Evolutionary conservation across 2,888 invertebrate genomes (phyloP).

Genomic region (Dichetophora obliterata): DNA sequence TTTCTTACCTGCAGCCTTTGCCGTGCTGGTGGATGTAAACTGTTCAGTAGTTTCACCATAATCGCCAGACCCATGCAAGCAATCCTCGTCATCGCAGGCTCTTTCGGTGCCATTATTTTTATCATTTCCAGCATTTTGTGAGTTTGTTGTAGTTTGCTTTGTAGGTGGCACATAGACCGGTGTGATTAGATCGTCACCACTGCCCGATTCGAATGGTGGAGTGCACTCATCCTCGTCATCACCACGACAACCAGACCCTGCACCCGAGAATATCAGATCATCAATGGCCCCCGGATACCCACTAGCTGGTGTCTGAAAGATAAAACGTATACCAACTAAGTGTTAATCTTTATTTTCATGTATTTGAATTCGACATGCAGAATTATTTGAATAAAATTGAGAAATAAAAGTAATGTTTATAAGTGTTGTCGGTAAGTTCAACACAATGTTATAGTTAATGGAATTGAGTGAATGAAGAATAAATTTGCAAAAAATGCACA

Average conservation of each 20-base stretch:
- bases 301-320: slow-evolving; percentile 83
- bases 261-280: slow-evolving; percentile 92
- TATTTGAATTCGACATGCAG: slow-evolving; percentile 28
- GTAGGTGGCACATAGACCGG: slow-evolving; percentile 91
- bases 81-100: slow-evolving; percentile 89
- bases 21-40: slow-evolving; percentile 71
- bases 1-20: slow-evolving; percentile 71
- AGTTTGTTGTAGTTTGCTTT: slow-evolving; percentile 77
- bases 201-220: slow-evolving; percentile 84
- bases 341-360: not conserved
- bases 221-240: slow-evolving; percentile 94
- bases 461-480: not conserved
- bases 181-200: slow-evolving; percentile 92
- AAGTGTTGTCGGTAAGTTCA: not conserved
- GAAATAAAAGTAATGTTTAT: not conserved
- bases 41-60: slow-evolving; percentile 79
- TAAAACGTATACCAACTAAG: slow-evolving; percentile 1
- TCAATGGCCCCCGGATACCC: slow-evolving; percentile 84
- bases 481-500: slow-evolving; percentile 8
- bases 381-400: not conserved
- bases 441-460: not conserved
- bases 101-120: slow-evolving; percentile 68
- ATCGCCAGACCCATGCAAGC: slow-evolving; percentile 84
- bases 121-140: slow-evolving; percentile 61
- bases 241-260: slow-evolving; percentile 90